phyloP scores from a whole-genome alignment of 2,888 invertebrate species.

The Ochlodes sylvanus region DNA sequence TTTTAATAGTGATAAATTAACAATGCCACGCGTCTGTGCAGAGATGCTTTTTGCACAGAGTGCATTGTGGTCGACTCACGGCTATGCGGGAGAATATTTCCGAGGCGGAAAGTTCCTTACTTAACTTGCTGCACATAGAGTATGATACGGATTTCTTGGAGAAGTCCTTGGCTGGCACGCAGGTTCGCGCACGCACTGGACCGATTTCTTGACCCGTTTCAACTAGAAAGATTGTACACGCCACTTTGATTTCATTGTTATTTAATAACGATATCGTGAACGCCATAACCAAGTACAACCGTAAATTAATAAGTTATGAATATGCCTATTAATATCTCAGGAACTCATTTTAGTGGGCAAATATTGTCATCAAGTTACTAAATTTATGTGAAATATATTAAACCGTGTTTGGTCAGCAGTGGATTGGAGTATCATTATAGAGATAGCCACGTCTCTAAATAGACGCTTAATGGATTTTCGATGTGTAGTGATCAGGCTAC shows the following conservation, averaged over 20 bases:
- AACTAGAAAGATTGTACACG: constrained; percentile 53
- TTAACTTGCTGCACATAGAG: constrained; percentile 76
- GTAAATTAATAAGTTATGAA: no score
- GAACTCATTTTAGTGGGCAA: no score
- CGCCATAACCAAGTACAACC: no score
- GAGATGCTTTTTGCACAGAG: constrained; percentile 74
- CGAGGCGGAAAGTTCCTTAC: constrained; percentile 75
- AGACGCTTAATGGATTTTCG: no score
- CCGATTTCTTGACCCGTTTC: constrained; percentile 79
- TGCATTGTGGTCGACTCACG: constrained; percentile 73
- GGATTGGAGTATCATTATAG: no score
- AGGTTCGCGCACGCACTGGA: constrained; percentile 77
- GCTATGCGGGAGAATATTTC: constrained; percentile 78
- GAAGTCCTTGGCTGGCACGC: constrained; percentile 78
- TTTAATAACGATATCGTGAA: neutral
- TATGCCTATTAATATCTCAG: no score
- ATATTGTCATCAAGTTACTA: no score
- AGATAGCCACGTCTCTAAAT: no score
- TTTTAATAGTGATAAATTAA: constrained; percentile 43
- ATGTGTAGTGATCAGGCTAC: no score
- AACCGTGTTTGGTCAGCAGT: no score
- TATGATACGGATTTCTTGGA: constrained; percentile 77
- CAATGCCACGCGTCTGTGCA: constrained; percentile 73
- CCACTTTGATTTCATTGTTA: neutral
- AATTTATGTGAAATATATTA: no score